Percentiles rank a stretch among this genome's conserved stretches.
These are phyloP conservation scores for Girardinus metallicus DNA, from an alignment of 2,797 vertebrate genomes.

Conservation along the genomic window DNA sequence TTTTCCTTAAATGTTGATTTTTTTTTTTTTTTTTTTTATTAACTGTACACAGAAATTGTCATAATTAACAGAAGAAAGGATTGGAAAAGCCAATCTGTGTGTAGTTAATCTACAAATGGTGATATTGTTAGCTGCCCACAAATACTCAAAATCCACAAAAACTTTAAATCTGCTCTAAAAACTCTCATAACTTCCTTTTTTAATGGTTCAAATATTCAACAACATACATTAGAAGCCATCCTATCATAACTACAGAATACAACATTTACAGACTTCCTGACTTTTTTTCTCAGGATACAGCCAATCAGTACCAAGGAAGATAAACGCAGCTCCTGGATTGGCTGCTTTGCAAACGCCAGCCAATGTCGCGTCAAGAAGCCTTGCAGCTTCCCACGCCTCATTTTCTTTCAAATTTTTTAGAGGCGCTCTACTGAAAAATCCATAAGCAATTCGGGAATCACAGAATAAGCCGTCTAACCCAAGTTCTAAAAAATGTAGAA, in stretches of 20 bases:
- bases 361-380: too few relatives aligned
- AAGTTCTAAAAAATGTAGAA: not conserved
- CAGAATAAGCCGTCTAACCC: not conserved
- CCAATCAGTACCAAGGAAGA: too few relatives aligned
- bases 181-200: not conserved
- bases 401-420: too few relatives aligned
- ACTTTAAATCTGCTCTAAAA: not conserved
- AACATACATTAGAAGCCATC: not conserved
- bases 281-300: not conserved
- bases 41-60: not conserved
- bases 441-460: not conserved
- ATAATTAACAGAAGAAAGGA: not conserved
- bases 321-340: too few relatives aligned
- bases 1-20: not conserved
- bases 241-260: not conserved
- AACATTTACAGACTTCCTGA: not conserved
- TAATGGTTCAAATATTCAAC: not conserved
- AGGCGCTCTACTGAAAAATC: too few relatives aligned
- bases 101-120: not conserved
- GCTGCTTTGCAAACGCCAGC: too few relatives aligned
- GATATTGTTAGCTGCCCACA: not conserved
- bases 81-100: not conserved
- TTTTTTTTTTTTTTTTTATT: too few relatives aligned
- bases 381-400: too few relatives aligned
- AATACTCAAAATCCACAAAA: not conserved